Base-by-base conservation (phyloP, 2,113 vertebrate genomes). In the Oncorhynchus tshawytscha region DNA sequence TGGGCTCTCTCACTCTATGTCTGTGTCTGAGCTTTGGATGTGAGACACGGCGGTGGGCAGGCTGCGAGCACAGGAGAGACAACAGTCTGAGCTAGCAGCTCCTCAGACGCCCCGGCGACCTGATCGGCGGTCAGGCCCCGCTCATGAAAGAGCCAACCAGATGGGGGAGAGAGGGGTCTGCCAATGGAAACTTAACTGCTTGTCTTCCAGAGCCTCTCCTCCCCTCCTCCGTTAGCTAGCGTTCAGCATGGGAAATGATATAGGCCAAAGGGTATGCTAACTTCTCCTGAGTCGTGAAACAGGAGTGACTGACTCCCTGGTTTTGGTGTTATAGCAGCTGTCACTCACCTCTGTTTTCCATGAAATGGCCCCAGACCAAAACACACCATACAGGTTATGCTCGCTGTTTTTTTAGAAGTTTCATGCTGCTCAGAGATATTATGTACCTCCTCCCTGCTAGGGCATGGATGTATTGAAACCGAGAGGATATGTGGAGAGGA, bases 221-320 rank as follows among this genome's bases (percentile, higher is more conserved):
- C 31, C 39, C 39, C 39, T 45, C 39, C 39, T 12, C 39, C 39
- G 45, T 51, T 60, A 13, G 45, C 75, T 77, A 71, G 69, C 65
- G 74, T 85, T 80, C 81, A 85, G 82, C 82, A 72, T 80, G 88
- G 82, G 84, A 85, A 85, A 83, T 87, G 86, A 92, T 91, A 80
- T 86, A 87, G 90, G 89, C 86, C 89, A 92, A 89, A 92, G 90
- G 90, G 84, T 87, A 91, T 85, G 83, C 90, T 87, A 90, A 91
- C 90, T 87, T 83, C 86, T 76, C 79, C 73, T 7, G 12, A 83
- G 83, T 72, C 12, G 25, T 81, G 82, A 88, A 88, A 90, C 84
- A 72, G 81, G 75, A 88, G 87, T 79, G 3, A 77, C 65, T 39
- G 12, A 77, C 76, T 76, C 71, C 72, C 73, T 27, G 64, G 24